Base-by-base conservation (phyloP, 2,888 invertebrate species). In the Byasa hedistus region DNA sequence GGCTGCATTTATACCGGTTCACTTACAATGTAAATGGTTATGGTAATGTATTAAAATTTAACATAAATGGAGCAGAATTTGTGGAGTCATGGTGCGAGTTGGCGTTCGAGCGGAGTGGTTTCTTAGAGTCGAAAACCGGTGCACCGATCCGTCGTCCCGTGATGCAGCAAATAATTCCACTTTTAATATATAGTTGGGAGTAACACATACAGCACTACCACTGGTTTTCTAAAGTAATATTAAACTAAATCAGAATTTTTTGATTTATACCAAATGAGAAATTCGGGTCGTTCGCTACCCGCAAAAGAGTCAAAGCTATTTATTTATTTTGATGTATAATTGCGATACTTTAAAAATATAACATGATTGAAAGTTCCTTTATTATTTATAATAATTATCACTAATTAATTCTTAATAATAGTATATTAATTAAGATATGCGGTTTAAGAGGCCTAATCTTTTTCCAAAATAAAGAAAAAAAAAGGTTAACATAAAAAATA, bases 1-100 rank as follows among this genome's bases (percentile, higher is more conserved):
- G 80, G 80, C 75, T 79, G 73, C 79, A 76, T 81, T 83, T 84
- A 86, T 84, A 79, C 84, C 79, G 79, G 83, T 78, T 78, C 75
- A 76, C 77, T 77, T 75, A 79, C 82, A 88, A 90, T 90, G 89
- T 86, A 87, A 89, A 89, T 89, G 81, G 81, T 81, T 89, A 89
- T 90, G 88, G 85, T 89, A 90, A 89, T 89, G 77, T 82, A 77
- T 76, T 76, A 75, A 79, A 83, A 80, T 85, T 84, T 82, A 84
- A 86, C 85, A 83, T 86, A 87, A 90, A 87, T 89, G 85, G 84
- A 84, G 84, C 79, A 81, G 82, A 88, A 84, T 82, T 81, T 89
- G 89, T 82, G 75, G 76, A 87, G 90, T 90, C 90, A 91, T 83
- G 83, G 75, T 75, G 75, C 78, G 79, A 77, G 79, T 80, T 80